Evolutionary conservation across 2,113 vertebrate species (phyloP).

Genomic region (Taxidea taxus): DNA sequence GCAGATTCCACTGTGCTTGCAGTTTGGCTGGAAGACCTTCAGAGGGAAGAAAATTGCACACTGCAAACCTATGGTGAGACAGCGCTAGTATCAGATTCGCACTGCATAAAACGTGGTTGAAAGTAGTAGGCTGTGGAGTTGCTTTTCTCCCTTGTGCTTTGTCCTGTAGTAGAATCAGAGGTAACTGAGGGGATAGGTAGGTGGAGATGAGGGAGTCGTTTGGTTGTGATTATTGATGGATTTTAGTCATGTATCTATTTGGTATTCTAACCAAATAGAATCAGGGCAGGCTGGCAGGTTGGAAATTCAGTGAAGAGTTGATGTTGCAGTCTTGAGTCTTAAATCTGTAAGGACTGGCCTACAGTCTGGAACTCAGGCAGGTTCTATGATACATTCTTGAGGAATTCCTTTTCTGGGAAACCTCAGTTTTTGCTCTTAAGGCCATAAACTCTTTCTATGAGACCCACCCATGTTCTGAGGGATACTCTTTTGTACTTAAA

Average conservation of each 20-base stretch:
- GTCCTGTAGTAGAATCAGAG: neutral
- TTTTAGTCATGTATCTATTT: neutral
- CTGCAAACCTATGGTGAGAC: constrained; percentile 86
- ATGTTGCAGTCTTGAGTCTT: neutral
- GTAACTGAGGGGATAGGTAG: neutral
- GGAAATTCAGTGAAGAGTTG: neutral
- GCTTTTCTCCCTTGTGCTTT: neutral
- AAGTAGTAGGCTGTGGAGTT: neutral
- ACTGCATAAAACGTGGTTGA: neutral
- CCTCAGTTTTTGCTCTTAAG: neutral
- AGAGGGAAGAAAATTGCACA: constrained; percentile 68
- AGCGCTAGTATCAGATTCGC: fast-evolving
- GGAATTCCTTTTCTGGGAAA: neutral
- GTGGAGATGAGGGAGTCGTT: neutral
- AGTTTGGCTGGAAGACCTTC: constrained; percentile 92
- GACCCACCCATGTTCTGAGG: neutral
- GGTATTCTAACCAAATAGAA: neutral
- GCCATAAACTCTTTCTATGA: neutral
- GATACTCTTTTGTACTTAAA: neutral
- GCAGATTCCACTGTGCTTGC: constrained; percentile 92
- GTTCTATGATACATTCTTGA: neutral
- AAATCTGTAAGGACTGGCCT: neutral
- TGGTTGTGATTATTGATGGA: neutral
- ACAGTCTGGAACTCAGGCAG: neutral
- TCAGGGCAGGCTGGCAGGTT: neutral